Evolutionary conservation across 2,797 vertebrate species (phyloP).

Genomic region (Carduelis carduelis): DNA sequence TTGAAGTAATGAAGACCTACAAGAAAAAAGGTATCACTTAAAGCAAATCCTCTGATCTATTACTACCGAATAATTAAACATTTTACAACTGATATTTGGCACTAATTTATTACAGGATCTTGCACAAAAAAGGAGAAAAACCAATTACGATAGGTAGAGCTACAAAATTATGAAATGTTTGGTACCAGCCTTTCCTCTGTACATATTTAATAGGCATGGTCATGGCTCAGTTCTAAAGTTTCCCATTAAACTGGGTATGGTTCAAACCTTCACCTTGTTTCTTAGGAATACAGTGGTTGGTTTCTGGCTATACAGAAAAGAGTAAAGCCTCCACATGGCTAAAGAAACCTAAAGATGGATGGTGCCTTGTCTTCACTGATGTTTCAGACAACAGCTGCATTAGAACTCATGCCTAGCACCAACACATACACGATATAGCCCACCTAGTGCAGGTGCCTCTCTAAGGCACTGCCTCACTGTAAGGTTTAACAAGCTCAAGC

Average conservation of each 20-base stretch:
- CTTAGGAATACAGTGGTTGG: not conserved
- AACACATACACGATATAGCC: accelerated
- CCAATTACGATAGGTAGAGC: not conserved
- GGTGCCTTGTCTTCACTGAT: not conserved
- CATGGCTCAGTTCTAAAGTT: not conserved
- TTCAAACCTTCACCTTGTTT: not conserved
- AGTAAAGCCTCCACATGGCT: not conserved
- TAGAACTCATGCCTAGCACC: not conserved
- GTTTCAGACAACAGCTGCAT: not conserved
- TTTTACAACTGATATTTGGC: not conserved
- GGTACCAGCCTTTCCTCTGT: not conserved
- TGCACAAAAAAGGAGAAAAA: not conserved
- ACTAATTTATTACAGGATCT: not conserved
- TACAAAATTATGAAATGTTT: not conserved
- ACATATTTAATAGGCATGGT: accelerated
- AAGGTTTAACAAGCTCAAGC: not conserved
- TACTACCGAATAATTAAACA: not conserved
- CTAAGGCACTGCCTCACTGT: not conserved
- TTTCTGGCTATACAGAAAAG: not conserved
- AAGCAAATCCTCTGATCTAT: not conserved
- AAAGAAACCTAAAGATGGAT: not conserved
- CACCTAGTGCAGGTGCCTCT: not conserved
- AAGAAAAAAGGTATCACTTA: not conserved
- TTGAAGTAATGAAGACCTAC: slow-evolving; percentile 95
- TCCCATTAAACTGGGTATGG: not conserved